These are phyloP conservation scores for Sebastes paucispinis DNA, from an alignment of 2,797 vertebrate genomes.

Conservation along the genomic window DNA sequence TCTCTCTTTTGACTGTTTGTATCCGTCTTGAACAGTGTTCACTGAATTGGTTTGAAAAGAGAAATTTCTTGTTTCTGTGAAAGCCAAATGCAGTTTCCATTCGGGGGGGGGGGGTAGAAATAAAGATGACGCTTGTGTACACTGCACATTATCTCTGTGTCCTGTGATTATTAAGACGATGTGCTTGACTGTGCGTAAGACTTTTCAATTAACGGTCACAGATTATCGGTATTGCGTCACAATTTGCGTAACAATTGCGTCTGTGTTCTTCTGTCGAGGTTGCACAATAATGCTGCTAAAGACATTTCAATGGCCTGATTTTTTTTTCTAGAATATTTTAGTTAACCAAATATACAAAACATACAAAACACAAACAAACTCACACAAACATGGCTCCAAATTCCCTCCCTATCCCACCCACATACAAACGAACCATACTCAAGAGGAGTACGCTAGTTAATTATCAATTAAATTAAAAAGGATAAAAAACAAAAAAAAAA, in stretches of 20 bases:
- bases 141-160: conserved; percentile 15
- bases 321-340: too few relatives aligned
- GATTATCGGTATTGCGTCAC: neutral
- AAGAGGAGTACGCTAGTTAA: too few relatives aligned
- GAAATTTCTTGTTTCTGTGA: conserved; percentile 35
- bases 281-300: neutral
- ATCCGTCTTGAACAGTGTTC: neutral
- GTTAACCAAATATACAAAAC: too few relatives aligned
- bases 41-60: conserved; percentile 1
- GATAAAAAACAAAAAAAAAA: too few relatives aligned
- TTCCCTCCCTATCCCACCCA: too few relatives aligned
- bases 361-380: too few relatives aligned
- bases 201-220: conserved; percentile 17
- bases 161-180: conserved; percentile 31
- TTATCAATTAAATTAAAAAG: too few relatives aligned
- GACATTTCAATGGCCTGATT: neutral
- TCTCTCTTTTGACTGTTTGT: conserved; percentile 17
- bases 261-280: neutral
- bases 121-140: conserved; percentile 34
- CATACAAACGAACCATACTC: too few relatives aligned
- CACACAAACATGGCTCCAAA: too few relatives aligned
- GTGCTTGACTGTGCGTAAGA: conserved; percentile 35
- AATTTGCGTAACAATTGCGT: conserved; percentile 2
- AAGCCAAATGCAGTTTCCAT: conserved; percentile 17
- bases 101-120: conserved; percentile 23